Percentiles rank a stretch among this genome's conserved stretches.
These are phyloP conservation scores for Rhogogaster chlorosoma DNA, from an alignment of 2,888 invertebrate species.

Conservation along the genomic window DNA sequence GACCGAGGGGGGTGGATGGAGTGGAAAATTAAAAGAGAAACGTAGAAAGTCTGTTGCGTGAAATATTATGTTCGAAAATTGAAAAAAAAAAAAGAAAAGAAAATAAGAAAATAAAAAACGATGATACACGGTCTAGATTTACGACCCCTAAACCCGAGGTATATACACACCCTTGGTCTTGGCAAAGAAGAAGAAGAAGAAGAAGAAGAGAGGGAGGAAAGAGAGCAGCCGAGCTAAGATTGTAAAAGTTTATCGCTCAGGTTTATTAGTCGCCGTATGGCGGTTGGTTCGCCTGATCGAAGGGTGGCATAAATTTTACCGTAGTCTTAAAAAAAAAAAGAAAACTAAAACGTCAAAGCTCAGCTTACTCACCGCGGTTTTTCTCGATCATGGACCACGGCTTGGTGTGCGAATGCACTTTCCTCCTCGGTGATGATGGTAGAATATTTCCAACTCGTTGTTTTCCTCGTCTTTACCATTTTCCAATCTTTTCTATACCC, in stretches of 20 bases:
- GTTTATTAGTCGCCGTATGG: constrained; percentile 35
- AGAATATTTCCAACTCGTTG: constrained; percentile 37
- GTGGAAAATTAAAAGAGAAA: background rate
- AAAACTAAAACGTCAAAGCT: constrained; percentile 50
- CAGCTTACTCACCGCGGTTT: constrained; percentile 34
- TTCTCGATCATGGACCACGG: background rate
- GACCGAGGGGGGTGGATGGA: background rate
- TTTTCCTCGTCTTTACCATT: background rate
- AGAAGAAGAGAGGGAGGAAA: background rate
- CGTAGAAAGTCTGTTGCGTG: background rate
- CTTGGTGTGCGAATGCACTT: background rate
- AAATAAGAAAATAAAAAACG: background rate
- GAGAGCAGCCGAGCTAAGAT: constrained; percentile 14
- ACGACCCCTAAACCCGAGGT: background rate
- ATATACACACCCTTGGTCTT: background rate
- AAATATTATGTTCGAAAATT: background rate
- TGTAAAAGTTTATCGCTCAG: constrained; percentile 37
- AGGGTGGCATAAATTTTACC: constrained; percentile 36
- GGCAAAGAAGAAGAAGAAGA: background rate
- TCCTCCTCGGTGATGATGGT: background rate
- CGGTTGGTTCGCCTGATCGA: constrained; percentile 33
- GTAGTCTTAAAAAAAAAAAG: background rate
- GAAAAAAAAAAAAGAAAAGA: background rate
- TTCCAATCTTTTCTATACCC: constrained; percentile 26
- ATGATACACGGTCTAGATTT: background rate